Base-by-base conservation (phyloP, 1,140 invertebrate genomes). In the Palaemon carinicauda region DNA sequence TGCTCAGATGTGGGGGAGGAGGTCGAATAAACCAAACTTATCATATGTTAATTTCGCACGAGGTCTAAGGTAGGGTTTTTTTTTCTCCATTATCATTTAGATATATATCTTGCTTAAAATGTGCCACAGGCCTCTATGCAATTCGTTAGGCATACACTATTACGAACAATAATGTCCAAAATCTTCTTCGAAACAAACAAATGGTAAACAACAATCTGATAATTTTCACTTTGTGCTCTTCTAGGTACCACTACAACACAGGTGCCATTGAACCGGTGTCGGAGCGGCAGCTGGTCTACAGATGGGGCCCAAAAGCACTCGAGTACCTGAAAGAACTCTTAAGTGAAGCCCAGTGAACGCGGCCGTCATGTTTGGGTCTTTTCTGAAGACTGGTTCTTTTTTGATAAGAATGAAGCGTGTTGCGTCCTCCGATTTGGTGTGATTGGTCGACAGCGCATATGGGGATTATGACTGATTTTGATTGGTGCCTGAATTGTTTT, bases 11-110 rank as follows among this genome's bases (percentile, higher is more conserved):
- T 86, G 51, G 89, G 51, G 79, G 15, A 88, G 77, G 33, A 29
- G 78, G 3, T 50, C 56, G 1, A 60, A 96, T 90, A 98, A 98
- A 91, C 94, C 95, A 27, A 94, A 95, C 90, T 98, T 98, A 96
- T 97, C 96, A 19, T 98, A 98, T 91, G 97, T 98, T 91, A 98
- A 98, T 91, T 94, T 98, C 87, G 97, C 96, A 91, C 91, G 97
- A 89, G 97, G 97, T 3, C 97, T 98, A 96, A 94, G 97, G 94
- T 96, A 71, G 24, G 56, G 5, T 41, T 75, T 75, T 41, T 29
- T 7, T 17, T 71, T 27, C 15, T 31, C 15, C 4, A 17, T 27
- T 7, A 29, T 24, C 3, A 71, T 27, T n/a, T 71, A n/a, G 24
- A 1, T 3, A 24, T 29, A 71, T 3, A 41, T 41, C 41, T 41